Conservation (phyloP, 92 coral and sea anemone genomes). For the Bergia puertoricense region DNA sequence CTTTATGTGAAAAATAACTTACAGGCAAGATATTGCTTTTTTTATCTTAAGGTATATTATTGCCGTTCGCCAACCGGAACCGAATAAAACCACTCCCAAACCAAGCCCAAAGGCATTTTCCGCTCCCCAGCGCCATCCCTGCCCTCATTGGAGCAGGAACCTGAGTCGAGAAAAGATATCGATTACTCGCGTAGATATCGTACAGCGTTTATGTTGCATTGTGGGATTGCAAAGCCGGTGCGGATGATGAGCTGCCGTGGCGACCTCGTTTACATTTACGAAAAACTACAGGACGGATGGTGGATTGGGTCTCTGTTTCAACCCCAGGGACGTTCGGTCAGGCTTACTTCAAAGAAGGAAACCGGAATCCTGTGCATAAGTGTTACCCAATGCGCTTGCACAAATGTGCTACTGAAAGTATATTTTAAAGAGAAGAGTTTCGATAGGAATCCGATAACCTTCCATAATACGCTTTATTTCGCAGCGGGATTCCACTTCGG, state of each 20-base stretch:
- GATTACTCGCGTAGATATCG: slow-evolving; percentile 41
- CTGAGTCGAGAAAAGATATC: slow-evolving; percentile 43
- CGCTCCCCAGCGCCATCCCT: not conserved
- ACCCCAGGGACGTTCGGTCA: slow-evolving; percentile 82
- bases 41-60: too few species aligned
- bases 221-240: slow-evolving; percentile 82
- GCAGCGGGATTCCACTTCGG: too few species aligned
- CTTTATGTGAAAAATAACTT: too few species aligned
- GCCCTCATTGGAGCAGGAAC: slow-evolving; percentile 9
- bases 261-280: slow-evolving; percentile 91
- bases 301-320: slow-evolving; percentile 94
- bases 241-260: slow-evolving; percentile 90
- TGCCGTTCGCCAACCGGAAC: not conserved
- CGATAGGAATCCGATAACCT: too few species aligned
- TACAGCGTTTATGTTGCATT: slow-evolving; percentile 78
- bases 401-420: not conserved
- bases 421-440: too few species aligned
- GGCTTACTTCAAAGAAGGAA: slow-evolving; percentile 74
- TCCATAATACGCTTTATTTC: too few species aligned
- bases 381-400: not conserved
- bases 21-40: too few species aligned
- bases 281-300: slow-evolving; percentile 92
- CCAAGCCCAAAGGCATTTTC: slow-evolving; percentile 18
- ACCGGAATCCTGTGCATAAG: slow-evolving; percentile 14
- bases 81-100: not conserved